Evolutionary conservation across 2,113 vertebrate genomes (phyloP), one percentile per base, ranked within the genome.

Genomic region (Chlamydotis undulata): DNA sequence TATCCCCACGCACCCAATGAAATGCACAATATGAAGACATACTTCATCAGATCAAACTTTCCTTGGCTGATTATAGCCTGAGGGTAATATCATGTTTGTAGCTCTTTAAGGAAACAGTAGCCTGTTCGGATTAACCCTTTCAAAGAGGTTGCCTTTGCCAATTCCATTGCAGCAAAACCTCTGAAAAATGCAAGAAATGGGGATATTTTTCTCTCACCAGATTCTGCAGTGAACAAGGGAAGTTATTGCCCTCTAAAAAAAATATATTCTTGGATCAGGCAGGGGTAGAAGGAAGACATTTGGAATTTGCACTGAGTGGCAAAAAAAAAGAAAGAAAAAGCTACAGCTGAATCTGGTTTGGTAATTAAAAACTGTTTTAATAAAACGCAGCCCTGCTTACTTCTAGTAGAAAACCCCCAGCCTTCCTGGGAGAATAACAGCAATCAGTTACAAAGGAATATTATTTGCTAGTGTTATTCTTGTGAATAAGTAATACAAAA

Each of bases 401-500:
- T 97, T 97, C 95, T 95, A 49, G 81, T 43, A 88, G 96, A 88
- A 97, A 96, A 94, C 92, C 91, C 71, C 86, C 96, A 96, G 77
- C 52, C 88, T 97, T 92, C 82, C 78, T 97, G 64, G 75, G 93
- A 97, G 92, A 97, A 97, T 77, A 97, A 97, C 93, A 97, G 94
- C 93, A 97, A 97, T 97, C 95, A 97, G 87, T 97, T 95, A 93
- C 88, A 94, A 97, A 96, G 88, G 88, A 91, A 97, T 97, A 97
- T 97, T 97, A 97, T 97, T 97, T 97, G 86, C 84, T 95, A 69
- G 91, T 88, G 95, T 97, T 96, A 92, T 96, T 97, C 91, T 74
- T 93, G 63, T 95, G 92, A 97, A 78, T 96, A 96, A 97, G 96
- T 96, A 96, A 94, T 96, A 97, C 88, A 93, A 94, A 95, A 97